A percentile compares a stretch with the other conserved stretches of the same genome.
Evolutionary conservation across 1,140 invertebrate genomes (phyloP).

Genomic region (Drosophila pallidifrons): DNA sequence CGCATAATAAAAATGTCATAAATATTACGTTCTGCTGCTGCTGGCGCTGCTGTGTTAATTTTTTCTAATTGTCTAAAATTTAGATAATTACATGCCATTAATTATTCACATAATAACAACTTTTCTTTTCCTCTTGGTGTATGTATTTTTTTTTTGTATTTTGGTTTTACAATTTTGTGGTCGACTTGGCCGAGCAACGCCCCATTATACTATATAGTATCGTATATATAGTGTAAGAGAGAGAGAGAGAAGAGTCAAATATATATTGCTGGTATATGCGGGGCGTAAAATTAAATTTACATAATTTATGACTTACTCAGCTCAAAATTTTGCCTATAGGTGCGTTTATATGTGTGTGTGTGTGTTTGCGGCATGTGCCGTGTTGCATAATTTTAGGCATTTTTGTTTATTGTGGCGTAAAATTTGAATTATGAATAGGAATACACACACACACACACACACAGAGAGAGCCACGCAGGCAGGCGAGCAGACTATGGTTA

Average conservation of each 20-base stretch:
- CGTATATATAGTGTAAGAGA: too few relatives aligned
- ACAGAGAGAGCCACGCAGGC: neutral
- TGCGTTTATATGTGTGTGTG: conserved; percentile 8
- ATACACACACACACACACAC: conserved; percentile 33
- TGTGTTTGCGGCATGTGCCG: conserved; percentile 62
- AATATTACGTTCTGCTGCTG: conserved; percentile 53
- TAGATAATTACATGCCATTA: conserved; percentile 83
- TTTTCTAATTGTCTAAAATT: conserved; percentile 83
- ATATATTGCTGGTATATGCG: conserved; percentile 50
- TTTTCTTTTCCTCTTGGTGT: conserved; percentile 30
- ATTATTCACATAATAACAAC: conserved; percentile 81
- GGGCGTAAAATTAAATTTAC: conserved; percentile 82
- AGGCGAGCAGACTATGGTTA: conserved; percentile 9
- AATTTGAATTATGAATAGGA: conserved; percentile 80
- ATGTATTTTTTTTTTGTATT: conserved; percentile 24
- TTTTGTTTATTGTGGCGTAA: conserved; percentile 83
- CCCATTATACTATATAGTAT: conserved; percentile 10
- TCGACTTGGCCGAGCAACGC: conserved; percentile 51
- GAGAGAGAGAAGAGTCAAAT: conserved; percentile 18
- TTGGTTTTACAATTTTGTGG: conserved; percentile 71
- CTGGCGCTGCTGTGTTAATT: conserved; percentile 63
- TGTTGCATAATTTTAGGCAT: conserved; percentile 83
- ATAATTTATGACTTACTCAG: conserved; percentile 84
- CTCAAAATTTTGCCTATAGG: conserved; percentile 55
- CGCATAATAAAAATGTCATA: conserved; percentile 80